Conservation (phyloP, 2,797 vertebrate species). For the Sarcophilus harrisii region DNA sequence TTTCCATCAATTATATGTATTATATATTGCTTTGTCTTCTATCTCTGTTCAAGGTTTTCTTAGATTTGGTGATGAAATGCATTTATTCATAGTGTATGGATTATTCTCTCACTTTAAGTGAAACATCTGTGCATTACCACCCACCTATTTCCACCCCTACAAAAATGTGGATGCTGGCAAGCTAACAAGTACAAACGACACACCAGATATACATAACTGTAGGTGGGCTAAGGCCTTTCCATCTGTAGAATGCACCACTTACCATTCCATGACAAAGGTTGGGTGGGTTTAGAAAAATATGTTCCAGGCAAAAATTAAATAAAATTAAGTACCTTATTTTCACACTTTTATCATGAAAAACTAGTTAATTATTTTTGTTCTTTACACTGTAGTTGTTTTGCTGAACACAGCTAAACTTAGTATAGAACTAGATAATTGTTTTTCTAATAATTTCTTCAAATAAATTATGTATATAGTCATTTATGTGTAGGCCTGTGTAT, state of each 20-base stretch:
- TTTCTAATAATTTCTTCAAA: conserved; percentile 22
- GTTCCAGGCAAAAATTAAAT: conserved; percentile 21
- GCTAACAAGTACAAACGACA: conserved; percentile 52
- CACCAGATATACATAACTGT: conserved; percentile 18
- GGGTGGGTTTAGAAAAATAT: conserved; percentile 16
- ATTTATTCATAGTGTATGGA: conserved; percentile 50
- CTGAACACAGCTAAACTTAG: conserved; percentile 4
- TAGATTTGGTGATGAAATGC: neutral
- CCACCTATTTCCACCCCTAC: conserved; percentile 42
- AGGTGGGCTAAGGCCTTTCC: conserved; percentile 35
- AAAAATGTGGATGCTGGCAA: conserved; percentile 62
- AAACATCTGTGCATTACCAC: conserved; percentile 66
- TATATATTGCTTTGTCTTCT: conserved; percentile 2
- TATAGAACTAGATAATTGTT: neutral
- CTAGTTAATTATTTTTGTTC: neutral
- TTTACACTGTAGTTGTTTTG: neutral
- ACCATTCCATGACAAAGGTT: conserved; percentile 34
- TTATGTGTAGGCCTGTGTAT: neutral
- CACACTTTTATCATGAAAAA: neutral
- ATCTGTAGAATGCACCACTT: neutral
- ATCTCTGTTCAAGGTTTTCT: conserved; percentile 43
- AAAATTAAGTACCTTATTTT: neutral
- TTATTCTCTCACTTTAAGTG: conserved; percentile 60
- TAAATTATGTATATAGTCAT: neutral
- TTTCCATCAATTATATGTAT: neutral